These are phyloP conservation scores for Cathartes aura DNA, from an alignment of 2,113 vertebrate species.

Conservation along the genomic window DNA sequence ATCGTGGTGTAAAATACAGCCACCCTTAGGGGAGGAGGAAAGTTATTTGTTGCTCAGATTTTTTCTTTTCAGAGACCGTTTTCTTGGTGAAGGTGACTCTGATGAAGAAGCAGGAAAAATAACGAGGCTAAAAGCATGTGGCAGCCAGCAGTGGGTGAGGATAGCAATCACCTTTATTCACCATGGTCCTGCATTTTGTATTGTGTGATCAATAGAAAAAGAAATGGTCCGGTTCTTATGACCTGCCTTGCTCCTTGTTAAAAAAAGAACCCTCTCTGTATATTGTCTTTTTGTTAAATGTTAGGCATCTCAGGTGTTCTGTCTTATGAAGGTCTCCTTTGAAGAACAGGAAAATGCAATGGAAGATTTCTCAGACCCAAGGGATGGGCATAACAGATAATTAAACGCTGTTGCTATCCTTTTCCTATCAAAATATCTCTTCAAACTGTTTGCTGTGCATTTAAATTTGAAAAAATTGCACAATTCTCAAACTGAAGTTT, in stretches of 20 bases:
- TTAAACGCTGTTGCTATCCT: neutral
- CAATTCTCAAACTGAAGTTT: neutral
- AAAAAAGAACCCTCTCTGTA: neutral
- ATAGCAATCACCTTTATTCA: neutral
- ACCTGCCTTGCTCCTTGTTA: neutral
- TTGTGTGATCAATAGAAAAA: neutral
- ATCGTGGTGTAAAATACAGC: neutral
- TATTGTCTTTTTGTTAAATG: neutral
- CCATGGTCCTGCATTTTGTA: neutral
- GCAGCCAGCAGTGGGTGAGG: neutral
- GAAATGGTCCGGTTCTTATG: neutral
- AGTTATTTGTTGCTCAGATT: neutral
- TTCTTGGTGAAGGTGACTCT: neutral
- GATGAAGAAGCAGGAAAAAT: neutral
- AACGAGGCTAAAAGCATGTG: neutral
- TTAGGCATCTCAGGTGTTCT: neutral
- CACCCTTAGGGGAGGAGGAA: neutral
- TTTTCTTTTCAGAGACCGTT: neutral
- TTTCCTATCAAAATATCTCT: neutral
- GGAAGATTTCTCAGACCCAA: neutral
- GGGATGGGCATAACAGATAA: neutral
- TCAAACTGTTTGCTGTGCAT: neutral
- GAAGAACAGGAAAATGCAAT: neutral
- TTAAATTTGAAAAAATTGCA: neutral
- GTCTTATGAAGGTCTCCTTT: neutral